A percentile compares a stretch with the other conserved stretches of the same genome.
These are phyloP conservation scores for Drosophila subpulchrella DNA, from an alignment of 1,140 invertebrate genomes.

Conservation along the genomic window DNA sequence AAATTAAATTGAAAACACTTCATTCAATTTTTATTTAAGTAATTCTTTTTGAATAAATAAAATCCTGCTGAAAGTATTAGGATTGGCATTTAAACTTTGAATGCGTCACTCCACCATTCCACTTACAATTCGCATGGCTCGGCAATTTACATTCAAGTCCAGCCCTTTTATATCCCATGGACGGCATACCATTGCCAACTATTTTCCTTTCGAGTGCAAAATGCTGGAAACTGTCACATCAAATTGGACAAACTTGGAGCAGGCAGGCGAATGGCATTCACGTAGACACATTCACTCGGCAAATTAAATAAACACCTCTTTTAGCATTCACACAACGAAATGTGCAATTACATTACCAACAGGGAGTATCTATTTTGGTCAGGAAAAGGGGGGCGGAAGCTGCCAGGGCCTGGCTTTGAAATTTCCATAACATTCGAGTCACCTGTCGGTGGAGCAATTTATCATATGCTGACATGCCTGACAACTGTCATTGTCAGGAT, in stretches of 20 bases:
- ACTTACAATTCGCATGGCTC: constrained; percentile 20
- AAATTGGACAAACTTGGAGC: constrained; percentile 55
- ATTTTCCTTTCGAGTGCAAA: constrained; percentile 48
- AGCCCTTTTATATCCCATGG: constrained; percentile 36
- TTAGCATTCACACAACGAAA: constrained; percentile 69
- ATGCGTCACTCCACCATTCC: constrained; percentile 17
- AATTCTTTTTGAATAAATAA: background rate
- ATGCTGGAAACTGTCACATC: constrained; percentile 65
- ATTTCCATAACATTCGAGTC: constrained; percentile 73
- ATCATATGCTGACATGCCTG: constrained; percentile 70
- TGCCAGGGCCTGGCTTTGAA: constrained; percentile 13
- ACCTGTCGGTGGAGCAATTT: constrained; percentile 63
- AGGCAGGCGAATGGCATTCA: constrained; percentile 35
- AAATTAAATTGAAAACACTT: too few relatives aligned
- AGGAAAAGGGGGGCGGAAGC: background rate
- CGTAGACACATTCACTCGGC: constrained; percentile 49
- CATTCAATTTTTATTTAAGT: too few relatives aligned
- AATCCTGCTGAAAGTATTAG: background rate
- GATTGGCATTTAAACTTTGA: background rate
- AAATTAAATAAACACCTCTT: constrained; percentile 80
- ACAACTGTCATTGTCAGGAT: constrained; percentile 60
- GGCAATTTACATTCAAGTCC: constrained; percentile 21
- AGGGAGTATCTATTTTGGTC: constrained; percentile 12
- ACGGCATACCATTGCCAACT: constrained; percentile 23
- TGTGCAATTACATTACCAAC: constrained; percentile 76